phyloP scores from a whole-genome alignment of 2,113 vertebrate species.

The Colossoma macropomum region DNA sequence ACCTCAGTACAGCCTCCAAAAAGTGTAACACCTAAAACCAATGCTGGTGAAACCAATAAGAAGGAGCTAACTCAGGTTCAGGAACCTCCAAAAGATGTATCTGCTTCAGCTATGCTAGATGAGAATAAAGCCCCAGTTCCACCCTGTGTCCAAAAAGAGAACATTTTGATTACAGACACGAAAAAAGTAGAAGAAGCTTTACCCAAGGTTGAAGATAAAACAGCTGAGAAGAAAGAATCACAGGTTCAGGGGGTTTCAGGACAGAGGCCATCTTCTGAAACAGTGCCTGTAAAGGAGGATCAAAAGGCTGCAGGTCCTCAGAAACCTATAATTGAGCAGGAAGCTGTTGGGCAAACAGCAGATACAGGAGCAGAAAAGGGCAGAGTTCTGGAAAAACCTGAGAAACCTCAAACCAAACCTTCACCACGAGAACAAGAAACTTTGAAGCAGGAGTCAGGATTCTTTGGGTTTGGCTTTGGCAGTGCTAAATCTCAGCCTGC shows the following conservation, averaged over 20 bases:
- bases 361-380: neutral
- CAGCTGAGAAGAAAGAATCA: neutral
- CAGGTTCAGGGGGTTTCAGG: neutral
- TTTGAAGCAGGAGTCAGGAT: conserved; percentile 77
- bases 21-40: neutral
- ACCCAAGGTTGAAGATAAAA: neutral
- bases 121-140: neutral
- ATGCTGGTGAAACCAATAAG: neutral
- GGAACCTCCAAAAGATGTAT: neutral
- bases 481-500: conserved; percentile 78
- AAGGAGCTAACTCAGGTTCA: neutral
- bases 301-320: neutral
- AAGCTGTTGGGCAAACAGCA: neutral
- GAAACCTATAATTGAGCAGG: neutral
- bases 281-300: neutral
- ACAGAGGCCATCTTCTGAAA: conserved; percentile 13
- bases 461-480: conserved; percentile 86
- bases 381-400: conserved; percentile 16
- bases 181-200: neutral
- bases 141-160: neutral
- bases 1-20: neutral
- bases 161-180: conserved; percentile 19
- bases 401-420: conserved; percentile 57
- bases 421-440: conserved; percentile 55
- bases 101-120: neutral